A percentile compares a stretch with the other conserved stretches of the same genome.
phyloP scores from a whole-genome alignment of 2,113 vertebrate species.

The Bostrychus sinensis region DNA sequence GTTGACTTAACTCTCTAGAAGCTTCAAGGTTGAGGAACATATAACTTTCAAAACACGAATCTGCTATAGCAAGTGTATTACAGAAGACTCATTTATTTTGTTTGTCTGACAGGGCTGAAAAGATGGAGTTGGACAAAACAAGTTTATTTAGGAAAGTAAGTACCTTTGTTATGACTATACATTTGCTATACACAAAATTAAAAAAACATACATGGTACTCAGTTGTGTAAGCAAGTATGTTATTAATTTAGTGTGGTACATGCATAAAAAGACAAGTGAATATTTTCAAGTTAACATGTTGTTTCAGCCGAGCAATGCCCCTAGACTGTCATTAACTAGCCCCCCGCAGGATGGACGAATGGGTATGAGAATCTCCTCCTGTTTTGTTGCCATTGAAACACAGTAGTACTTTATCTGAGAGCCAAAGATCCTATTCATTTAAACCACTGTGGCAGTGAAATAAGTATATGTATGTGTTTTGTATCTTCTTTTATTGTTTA shows the following conservation, averaged over 20 bases:
- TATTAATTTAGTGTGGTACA: no score
- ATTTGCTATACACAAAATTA: background rate
- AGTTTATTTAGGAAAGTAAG: conserved; percentile 71
- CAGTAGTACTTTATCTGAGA: background rate
- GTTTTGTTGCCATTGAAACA: background rate
- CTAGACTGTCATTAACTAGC: conserved; percentile 83
- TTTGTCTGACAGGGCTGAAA: conserved; percentile 60
- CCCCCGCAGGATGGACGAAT: conserved; percentile 82
- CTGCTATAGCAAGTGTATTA: background rate
- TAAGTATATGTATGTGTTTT: conserved; percentile 14
- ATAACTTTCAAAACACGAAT: background rate
- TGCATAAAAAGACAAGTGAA: background rate
- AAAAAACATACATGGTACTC: no score
- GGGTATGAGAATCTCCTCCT: conserved; percentile 72
- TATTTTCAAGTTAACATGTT: no score
- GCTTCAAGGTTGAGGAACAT: background rate
- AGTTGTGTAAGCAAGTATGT: no score
- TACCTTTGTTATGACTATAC: background rate
- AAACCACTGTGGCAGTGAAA: background rate
- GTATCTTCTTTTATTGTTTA: conserved; percentile 46
- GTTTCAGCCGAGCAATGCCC: conserved; percentile 75
- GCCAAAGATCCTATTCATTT: no score
- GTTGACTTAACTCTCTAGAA: background rate
- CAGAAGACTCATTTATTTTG: conserved; percentile 28
- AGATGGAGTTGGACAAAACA: conserved; percentile 64